Conservation (phyloP, 2,797 vertebrate genomes). For the Aythya fuligula region DNA sequence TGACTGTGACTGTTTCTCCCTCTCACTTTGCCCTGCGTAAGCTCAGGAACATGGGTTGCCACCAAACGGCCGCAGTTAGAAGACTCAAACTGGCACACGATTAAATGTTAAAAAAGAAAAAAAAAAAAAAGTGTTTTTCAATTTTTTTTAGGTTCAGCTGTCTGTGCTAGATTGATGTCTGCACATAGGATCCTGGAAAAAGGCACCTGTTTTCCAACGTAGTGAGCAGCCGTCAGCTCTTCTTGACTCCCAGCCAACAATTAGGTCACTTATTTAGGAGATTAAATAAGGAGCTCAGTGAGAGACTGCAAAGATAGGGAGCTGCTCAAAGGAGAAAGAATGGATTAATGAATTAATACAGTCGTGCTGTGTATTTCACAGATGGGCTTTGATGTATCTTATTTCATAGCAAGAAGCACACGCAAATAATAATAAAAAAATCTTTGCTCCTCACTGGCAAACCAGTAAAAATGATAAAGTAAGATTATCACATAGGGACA, state of each 20-base stretch:
- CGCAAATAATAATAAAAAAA: background rate
- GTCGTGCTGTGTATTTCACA: background rate
- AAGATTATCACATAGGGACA: background rate
- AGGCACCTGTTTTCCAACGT: constrained; percentile 35
- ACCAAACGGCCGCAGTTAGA: background rate
- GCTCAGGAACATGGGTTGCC: background rate
- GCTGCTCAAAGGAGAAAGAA: background rate
- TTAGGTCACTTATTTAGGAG: constrained; percentile 52
- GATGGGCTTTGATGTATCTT: constrained; percentile 1
- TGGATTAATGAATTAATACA: constrained; percentile 36
- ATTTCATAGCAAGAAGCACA: constrained; percentile 7
- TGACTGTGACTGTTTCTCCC: constrained; percentile 29
- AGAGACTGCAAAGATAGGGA: background rate
- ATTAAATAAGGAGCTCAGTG: constrained; percentile 36
- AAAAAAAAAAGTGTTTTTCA: background rate
- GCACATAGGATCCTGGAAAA: background rate
- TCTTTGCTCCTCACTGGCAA: background rate
- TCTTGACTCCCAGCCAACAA: constrained; percentile 36
- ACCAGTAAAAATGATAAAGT: background rate
- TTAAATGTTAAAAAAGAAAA: background rate
- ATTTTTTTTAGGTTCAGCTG: background rate
- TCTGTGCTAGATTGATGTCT: background rate
- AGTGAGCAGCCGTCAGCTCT: background rate
- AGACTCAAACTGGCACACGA: background rate
- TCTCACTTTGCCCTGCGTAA: constrained; percentile 4